Percentiles rank a stretch among this genome's conserved stretches.
These are phyloP conservation scores for Craniophora ligustri DNA, from an alignment of 2,888 invertebrate species.

Conservation along the genomic window DNA sequence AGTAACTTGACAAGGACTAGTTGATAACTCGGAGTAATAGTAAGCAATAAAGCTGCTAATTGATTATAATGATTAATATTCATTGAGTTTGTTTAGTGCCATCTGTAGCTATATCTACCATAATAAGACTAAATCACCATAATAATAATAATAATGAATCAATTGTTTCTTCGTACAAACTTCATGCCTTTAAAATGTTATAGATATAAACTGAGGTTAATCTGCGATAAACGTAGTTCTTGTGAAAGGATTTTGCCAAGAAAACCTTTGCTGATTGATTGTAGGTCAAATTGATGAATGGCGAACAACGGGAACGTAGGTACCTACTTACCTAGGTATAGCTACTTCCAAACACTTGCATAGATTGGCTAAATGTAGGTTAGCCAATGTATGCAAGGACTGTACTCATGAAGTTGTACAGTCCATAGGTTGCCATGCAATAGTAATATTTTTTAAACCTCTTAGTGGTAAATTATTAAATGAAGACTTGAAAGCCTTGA, in stretches of 20 bases:
- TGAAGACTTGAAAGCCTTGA: too few relatives aligned
- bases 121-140: too few relatives aligned
- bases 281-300: slow-evolving; percentile 56
- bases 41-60: slow-evolving; percentile 17
- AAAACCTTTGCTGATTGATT: slow-evolving; percentile 55
- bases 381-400: too few relatives aligned
- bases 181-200: slow-evolving; percentile 35
- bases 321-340: too few relatives aligned
- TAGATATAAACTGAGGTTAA: slow-evolving; percentile 35
- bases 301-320: slow-evolving; percentile 6
- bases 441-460: too few relatives aligned
- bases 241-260: too few relatives aligned
- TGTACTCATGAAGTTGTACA: too few relatives aligned
- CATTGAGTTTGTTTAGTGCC: slow-evolving; percentile 16
- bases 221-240: slow-evolving; percentile 42
- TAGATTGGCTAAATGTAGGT: slow-evolving; percentile 21
- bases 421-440: too few relatives aligned
- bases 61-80: slow-evolving; percentile 28
- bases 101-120: background rate
- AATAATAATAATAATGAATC: too few relatives aligned
- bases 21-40: background rate
- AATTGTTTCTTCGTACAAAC: slow-evolving; percentile 9
- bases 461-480: too few relatives aligned
- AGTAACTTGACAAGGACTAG: slow-evolving; percentile 11
- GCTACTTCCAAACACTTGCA: slow-evolving; percentile 15